These are phyloP conservation scores for Pterobdella sp. DNA, from an alignment of 2,888 invertebrate species.

Conservation along the genomic window DNA sequence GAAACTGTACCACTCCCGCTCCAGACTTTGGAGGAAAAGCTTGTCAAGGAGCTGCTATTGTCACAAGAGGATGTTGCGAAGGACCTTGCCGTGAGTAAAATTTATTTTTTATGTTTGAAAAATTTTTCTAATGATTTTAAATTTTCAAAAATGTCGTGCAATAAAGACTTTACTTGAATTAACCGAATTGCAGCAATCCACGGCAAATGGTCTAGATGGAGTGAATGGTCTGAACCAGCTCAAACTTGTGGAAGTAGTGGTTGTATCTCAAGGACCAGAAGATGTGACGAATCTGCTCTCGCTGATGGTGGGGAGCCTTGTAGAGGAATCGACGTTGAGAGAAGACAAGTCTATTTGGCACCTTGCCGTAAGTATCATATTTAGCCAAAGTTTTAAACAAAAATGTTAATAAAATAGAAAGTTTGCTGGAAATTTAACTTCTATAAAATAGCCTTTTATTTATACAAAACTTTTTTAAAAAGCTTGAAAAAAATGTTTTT, in stretches of 20 bases:
- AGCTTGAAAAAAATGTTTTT: background rate
- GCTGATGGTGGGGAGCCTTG: slow-evolving; percentile 38
- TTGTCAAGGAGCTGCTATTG: slow-evolving; percentile 42
- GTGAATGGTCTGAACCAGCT: slow-evolving; percentile 33
- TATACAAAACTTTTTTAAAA: background rate
- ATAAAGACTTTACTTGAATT: too few relatives aligned
- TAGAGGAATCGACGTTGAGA: slow-evolving; percentile 32
- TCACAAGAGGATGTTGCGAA: slow-evolving; percentile 42
- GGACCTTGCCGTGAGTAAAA: slow-evolving; percentile 40
- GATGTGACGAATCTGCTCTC: slow-evolving; percentile 37
- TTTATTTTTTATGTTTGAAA: too few relatives aligned
- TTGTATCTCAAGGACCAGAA: slow-evolving; percentile 24
- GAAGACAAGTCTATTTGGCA: slow-evolving; percentile 10
- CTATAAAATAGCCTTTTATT: background rate
- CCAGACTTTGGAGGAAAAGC: slow-evolving; percentile 44
- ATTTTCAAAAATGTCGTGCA: too few relatives aligned
- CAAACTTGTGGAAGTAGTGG: slow-evolving; percentile 32
- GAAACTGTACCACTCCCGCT: slow-evolving; percentile 46
- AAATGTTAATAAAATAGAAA: background rate
- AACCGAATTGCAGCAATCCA: slow-evolving; percentile 29
- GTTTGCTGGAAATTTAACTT: background rate
- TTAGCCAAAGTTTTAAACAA: background rate
- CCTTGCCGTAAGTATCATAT: slow-evolving; percentile 27
- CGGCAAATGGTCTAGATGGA: slow-evolving; percentile 37
- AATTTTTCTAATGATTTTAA: too few relatives aligned